Base-by-base conservation (phyloP, 2,113 vertebrate species). In the Seriola rivoliana region DNA sequence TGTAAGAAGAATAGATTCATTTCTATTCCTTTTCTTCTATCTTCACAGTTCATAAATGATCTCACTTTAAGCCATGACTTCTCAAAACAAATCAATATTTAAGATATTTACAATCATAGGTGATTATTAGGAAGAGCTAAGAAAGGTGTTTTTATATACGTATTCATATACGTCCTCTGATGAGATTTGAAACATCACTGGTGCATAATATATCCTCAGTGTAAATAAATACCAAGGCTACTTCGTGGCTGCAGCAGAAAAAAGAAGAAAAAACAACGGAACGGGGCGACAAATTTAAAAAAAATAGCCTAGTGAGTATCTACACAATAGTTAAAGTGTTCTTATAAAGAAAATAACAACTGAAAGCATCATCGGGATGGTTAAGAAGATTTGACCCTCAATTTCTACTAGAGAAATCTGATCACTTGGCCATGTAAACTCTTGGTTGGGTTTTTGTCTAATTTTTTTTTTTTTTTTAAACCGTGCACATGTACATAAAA, bases 41-140 rank as follows among this genome's bases (percentile, higher is more conserved):
- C 44, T 66, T 82, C 81, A 58, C 44, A 74, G 40, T 60, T 65
- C 5, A 66, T 23, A 52, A 34, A 32, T 65, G 9, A 65, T 78
- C 65, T 42, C n/a, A 29, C 50, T 67, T 66, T 21, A 62, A 58
- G 63, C 10, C 68, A 54, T 8, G 19, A 46, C 19, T 23, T 21
- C 32, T n/a, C 21, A 74, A 65, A 58, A 76, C 36, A 58, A 66
- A 84, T 38, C 55, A 71, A 68, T 8, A 71, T 75, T 76, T 23
- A 59, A 81, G 55, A 59, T 52, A 71, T 85, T 86, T 88, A 89
- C 72, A 84, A 54, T 88, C 32, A 88, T 50, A 82, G 44, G 57
- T 50, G 57, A 69, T 69, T 81, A 71, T 76, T n/a, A 62, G 50
- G 66, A 92, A 91, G 85, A 78, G 79, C 85, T 92, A 79, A 66